A percentile compares a stretch with the other conserved stretches of the same genome.
Evolutionary conservation across 2,113 vertebrate species (phyloP).

Genomic region (Anser cygnoides): DNA sequence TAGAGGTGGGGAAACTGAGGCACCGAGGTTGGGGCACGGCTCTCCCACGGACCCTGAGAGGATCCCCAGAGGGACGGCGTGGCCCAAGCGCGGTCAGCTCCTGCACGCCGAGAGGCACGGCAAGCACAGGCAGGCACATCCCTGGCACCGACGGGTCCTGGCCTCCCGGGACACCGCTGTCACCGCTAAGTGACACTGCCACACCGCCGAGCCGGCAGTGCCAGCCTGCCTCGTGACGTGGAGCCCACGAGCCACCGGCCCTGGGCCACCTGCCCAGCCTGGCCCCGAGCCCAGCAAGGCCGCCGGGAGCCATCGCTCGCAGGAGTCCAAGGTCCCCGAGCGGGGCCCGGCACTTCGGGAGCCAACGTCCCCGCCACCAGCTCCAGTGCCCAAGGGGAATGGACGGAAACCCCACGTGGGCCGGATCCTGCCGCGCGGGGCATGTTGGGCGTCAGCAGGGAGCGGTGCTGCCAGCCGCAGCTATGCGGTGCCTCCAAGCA

Average conservation of each 20-base stretch:
- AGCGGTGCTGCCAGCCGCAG: background rate
- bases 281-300: background rate
- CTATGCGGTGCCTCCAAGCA: background rate
- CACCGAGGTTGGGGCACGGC: rapidly evolving
- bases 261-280: conserved; percentile 49
- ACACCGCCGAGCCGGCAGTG: background rate
- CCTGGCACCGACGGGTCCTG: background rate
- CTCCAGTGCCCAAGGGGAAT: rapidly evolving
- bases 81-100: rapidly evolving
- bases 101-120: background rate
- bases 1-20: background rate
- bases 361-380: background rate
- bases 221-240: conserved; percentile 46
- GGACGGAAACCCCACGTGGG: background rate
- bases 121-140: no score
- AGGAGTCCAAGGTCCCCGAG: conserved; percentile 25
- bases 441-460: no score
- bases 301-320: background rate
- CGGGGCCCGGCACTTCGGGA: rapidly evolving
- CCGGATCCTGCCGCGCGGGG: background rate
- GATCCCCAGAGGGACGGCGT: background rate
- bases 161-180: background rate
- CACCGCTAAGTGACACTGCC: conserved; percentile 33
- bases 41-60: background rate
- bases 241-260: conserved; percentile 18